phyloP scores from a whole-genome alignment of 2,797 vertebrate species.

The Onychomys arenicola region DNA sequence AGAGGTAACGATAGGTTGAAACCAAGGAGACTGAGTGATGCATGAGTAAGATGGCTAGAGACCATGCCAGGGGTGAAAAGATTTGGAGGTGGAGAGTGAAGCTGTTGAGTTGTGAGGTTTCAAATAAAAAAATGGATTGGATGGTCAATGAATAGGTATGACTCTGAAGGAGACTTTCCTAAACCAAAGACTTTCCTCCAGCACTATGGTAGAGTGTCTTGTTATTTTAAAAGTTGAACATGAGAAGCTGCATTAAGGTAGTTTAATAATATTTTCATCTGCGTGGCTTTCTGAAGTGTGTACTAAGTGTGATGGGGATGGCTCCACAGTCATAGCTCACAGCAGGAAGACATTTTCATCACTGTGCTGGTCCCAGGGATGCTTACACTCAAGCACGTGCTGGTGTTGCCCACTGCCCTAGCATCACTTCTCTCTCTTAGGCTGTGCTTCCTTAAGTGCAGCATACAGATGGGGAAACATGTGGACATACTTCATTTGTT shows the following conservation, averaged over 20 bases:
- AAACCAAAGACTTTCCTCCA: background rate
- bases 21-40: background rate
- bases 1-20: slow-evolving; percentile 1
- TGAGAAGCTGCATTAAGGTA: background rate
- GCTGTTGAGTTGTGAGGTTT: background rate
- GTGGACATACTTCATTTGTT: no score
- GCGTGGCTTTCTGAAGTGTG: slow-evolving; percentile 15
- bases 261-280: background rate
- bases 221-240: background rate
- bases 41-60: background rate
- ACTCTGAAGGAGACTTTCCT: background rate
- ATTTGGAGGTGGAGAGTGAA: background rate
- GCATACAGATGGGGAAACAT: background rate
- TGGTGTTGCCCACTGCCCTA: background rate
- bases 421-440: background rate
- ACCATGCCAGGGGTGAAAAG: background rate
- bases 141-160: background rate
- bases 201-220: background rate
- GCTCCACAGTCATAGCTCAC: background rate
- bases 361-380: background rate
- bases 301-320: background rate
- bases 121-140: background rate
- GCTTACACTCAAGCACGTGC: background rate
- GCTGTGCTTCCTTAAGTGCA: background rate
- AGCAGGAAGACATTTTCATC: background rate